Percentiles rank a stretch among this genome's conserved stretches.
Conservation (phyloP, 2,113 vertebrate species). For the Callospermophilus lateralis region DNA sequence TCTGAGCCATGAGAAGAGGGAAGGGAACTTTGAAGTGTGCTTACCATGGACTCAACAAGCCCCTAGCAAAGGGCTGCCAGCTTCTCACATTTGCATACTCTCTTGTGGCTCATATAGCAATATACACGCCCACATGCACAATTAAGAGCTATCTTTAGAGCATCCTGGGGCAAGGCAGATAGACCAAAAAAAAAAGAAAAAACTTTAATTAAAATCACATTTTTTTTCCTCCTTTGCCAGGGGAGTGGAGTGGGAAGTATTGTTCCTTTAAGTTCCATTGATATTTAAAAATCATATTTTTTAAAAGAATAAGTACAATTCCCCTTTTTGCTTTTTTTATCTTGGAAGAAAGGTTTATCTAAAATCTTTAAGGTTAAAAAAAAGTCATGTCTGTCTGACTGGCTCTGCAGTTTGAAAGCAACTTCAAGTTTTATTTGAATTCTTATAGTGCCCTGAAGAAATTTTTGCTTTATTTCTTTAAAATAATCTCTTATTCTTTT, state of each 20-base stretch:
- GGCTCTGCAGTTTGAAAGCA: conserved; percentile 68
- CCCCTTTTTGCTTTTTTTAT: conserved; percentile 49
- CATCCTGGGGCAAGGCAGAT: conserved; percentile 70
- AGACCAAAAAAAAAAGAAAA: neutral
- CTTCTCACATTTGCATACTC: conserved; percentile 58
- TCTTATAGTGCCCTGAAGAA: conserved; percentile 70
- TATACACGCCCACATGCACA: neutral
- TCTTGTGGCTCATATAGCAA: conserved; percentile 54
- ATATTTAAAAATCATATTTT: conserved; percentile 64
- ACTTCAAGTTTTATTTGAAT: conserved; percentile 73
- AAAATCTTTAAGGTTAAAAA: conserved; percentile 72
- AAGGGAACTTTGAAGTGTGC: conserved; percentile 78
- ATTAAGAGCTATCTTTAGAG: conserved; percentile 68
- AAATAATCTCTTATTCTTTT: conserved; percentile 42
- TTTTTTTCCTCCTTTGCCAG: conserved; percentile 59
- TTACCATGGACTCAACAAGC: conserved; percentile 57
- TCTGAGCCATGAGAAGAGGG: conserved; percentile 46
- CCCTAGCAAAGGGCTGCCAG: conserved; percentile 73
- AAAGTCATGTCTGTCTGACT: conserved; percentile 30
- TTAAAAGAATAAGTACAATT: conserved; percentile 63
- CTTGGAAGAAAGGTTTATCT: conserved; percentile 75
- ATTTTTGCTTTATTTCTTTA: conserved; percentile 60
- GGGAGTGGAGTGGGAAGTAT: neutral
- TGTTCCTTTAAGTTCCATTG: conserved; percentile 57
- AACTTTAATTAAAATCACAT: conserved; percentile 50